Evolutionary conservation across 2,888 invertebrate genomes (phyloP), one percentile per base, ranked within the genome.

Genomic region (Bedellia somnulentella): DNA sequence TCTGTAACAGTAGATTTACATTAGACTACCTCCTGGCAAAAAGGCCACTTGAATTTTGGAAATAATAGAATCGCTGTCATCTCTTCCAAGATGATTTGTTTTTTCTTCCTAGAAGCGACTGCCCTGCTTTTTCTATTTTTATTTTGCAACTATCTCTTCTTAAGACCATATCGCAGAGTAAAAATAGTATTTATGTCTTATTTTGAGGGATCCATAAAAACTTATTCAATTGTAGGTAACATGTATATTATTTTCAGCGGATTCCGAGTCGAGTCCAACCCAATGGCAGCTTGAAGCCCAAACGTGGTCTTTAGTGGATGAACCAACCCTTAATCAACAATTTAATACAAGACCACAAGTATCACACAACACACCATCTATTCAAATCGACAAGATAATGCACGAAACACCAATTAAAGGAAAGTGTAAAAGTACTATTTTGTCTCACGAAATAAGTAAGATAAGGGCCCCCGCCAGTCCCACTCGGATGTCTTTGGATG

Each of bases 361-460:
- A 6, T 18, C 18, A 62, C 54, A 34, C 43, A 47, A 5, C 38
- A 52, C 1, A 9, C 5, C 18, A 6, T 6, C 18, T 9, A 9
- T 18, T 18, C 18, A 18, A 9, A 18, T 5, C 5, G 9, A 9
- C 18, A 9, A 18, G 5, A 6, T 9, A 6, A 18, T 68, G 37
- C 58, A 66, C 15, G 52, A 57, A 8, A 71, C 71, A 3, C 70
- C 70, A 2, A 54, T 63, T 15, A 70, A 62, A 42, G 50, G 57
- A 15, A 70, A 64, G 47, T 45, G 46, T 9, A 61, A 47, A 41
- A 54, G 41, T 22, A 55, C 41, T 30, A 44, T 53, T 30, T 47
- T 52, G 13, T 42, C 55, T 4, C 68, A 70, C 37, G 66, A 68
- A 47, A 68, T 70, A 49, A 67, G 62, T 39, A 70, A 68, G 62